Evolutionary conservation across 2,888 invertebrate genomes (phyloP), one percentile per base, ranked within the genome.

Genomic region (Drosophila antonietae): DNA sequence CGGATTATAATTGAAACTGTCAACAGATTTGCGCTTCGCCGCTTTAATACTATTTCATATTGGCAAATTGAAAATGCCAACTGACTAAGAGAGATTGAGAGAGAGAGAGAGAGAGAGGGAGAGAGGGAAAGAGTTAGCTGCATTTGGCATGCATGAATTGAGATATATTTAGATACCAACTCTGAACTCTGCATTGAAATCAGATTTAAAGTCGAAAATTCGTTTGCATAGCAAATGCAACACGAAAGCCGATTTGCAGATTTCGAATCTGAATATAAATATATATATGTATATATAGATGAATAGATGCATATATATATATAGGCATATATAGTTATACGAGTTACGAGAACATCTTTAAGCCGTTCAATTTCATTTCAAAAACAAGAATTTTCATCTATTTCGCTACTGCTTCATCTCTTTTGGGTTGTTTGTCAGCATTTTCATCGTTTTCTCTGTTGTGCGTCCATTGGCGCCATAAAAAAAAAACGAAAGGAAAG

Each of bases 1-100:
- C 15, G 67, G 14, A 31, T 67, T 67, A 68, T 84, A 79, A 81
- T 81, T 81, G 82, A 76, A 81, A 78, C 55, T 76, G 76, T 81
- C 73, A 84, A 69, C 79, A 76, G 64, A 81, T 81, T 81, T 64
- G 20, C 68, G 56, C 68, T 14, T 56, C 47, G 56, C n/a, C 56
- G 67, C 68, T 37, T 43, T 31, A 67, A 67, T 55, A 39, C 44
- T n/a, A 47, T 66, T 46, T 39, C 31, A 46, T 41, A 66, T 28
- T 41, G 39, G 62, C 18, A 41, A 64, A 44, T 64, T 44, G 43
- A 64, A 64, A 65, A 37, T 41, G 5, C 8, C 4, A 31, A 33
- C 61, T 14, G 18, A 23, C 5, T 3, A n/a, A 15, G 37, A 20
- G 23, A 15, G 39, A 6, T 6, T n/a, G 15, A 20, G 23, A 28